Evolutionary conservation across 2,113 vertebrate species (phyloP), one percentile per base, ranked within the genome.

Genomic region (Lasiurus cinereus): DNA sequence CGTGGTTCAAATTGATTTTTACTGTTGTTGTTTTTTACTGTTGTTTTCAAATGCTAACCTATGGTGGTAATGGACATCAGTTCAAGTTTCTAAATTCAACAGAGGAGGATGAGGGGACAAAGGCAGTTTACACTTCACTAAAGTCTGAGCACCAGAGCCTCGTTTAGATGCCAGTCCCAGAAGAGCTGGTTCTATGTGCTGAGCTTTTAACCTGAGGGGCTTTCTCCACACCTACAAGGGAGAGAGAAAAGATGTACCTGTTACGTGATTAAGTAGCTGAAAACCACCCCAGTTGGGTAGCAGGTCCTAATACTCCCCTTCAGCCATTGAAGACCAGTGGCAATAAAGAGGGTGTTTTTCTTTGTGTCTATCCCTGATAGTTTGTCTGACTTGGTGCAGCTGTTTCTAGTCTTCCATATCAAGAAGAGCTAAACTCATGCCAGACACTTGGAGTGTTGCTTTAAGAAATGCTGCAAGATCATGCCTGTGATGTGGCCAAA

Each of bases 21-120:
- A 39, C 39, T 39, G 39, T 39, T 39, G 39, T 39, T 39, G 39
- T 39, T 39, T 39, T 36, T n/a, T 36, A 27, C 64, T 89, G 74
- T 80, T 89, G 72, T 82, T 92, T 94, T 59, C 69, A 91, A 83
- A 73, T 6, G 14, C 13, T 73, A 46, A 76, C 9, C 33, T 73
- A 4, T 7, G 62, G 67, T 5, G 31, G 19, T 2, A 48, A 48
- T 21, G 8, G 3, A 43, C 14, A 66, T 64, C 46, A 83, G 16
- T 16, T 14, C 5, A 24, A 43, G 9, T 74, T 86, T 92, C 87
- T 70, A 46, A 83, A 59, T 31, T 27, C 43, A 66, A 6, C 54
- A 83, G 36, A 88, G 43, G 21, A 46, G 4, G 18, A 14, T 6
- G 8, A 73, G 31, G n/a, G 13, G 29, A 33, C 24, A 64, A 29